phyloP scores from a whole-genome alignment of 64 coral and sea anemone species.

The Porites australiensis region DNA sequence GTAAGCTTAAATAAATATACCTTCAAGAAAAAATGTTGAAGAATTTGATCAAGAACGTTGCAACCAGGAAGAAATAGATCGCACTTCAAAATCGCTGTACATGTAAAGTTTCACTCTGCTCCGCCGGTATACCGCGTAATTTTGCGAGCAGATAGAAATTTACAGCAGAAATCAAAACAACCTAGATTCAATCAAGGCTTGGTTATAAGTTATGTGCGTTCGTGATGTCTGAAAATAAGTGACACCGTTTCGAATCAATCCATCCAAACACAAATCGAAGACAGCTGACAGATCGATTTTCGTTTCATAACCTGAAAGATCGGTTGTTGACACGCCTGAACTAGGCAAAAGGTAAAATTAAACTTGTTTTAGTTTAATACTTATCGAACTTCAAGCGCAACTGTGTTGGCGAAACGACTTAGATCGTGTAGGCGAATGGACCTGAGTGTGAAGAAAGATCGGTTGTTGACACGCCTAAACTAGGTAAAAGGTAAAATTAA shows the following conservation, averaged over 20 bases:
- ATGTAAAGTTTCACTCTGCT: not conserved
- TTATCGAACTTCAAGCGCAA: too few species aligned
- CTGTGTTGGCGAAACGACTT: too few species aligned
- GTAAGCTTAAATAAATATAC: too few species aligned
- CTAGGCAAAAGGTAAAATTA: too few species aligned
- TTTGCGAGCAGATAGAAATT: not conserved
- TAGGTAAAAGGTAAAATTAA: too few species aligned
- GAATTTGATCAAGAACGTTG: not conserved
- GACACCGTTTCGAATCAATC: slow-evolving; percentile 10
- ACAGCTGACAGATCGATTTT: slow-evolving; percentile 35
- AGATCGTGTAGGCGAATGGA: too few species aligned
- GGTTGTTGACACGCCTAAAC: too few species aligned
- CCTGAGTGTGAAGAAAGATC: too few species aligned
- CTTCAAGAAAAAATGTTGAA: too few species aligned
- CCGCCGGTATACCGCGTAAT: not conserved
- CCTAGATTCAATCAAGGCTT: not conserved
- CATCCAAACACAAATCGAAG: not conserved
- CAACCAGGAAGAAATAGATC: slow-evolving; percentile 11
- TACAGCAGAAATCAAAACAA: not conserved
- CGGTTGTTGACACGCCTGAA: too few species aligned
- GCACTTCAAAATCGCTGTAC: not conserved
- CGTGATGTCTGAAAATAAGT: not conserved
- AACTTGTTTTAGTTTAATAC: too few species aligned
- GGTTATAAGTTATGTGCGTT: not conserved
- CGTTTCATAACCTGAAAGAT: not conserved